Evolutionary conservation across 1,140 invertebrate genomes (phyloP), one percentile per base, ranked within the genome.

Genomic region (Lordiphosa collinella): DNA sequence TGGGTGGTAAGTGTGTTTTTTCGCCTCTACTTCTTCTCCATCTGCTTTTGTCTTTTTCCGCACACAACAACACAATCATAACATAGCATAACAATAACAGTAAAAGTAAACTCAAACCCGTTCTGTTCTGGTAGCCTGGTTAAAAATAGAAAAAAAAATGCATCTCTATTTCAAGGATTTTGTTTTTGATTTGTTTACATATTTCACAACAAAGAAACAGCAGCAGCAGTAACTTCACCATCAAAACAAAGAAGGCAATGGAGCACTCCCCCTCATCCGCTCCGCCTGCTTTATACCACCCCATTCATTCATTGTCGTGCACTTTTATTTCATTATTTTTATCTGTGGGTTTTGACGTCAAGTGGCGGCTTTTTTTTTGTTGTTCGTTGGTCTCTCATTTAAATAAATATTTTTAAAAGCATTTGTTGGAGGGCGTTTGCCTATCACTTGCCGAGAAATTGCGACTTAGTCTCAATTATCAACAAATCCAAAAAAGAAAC

Each of bases 281-380:
- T 51, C n/a, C 1, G 2, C 12, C 12, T 12, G n/a, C n/a, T n/a
- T n/a, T n/a, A n/a, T n/a, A n/a, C 12, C 29, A n/a, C 1, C n/a
- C n/a, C 16, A 58, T 60, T 71, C 61, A 71, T 66, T 59, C 32
- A 34, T 54, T 64, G 54, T 56, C 60, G 60, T 74, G 50, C 55
- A 54, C 47, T 44, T 29, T 49, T 40, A 50, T 47, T 50, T 75
- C 59, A 56, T 76, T 63, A 60, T 66, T 68, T 65, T 84, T 67
- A 64, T 72, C 64, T 64, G 71, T 67, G 64, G 35, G 12, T 55
- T 62, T 84, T 82, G 76, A 82, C 78, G 76, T 82, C 76, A 84
- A 50, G 49, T 35, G 46, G 32, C 62, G 35, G 37, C 38, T 54
- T 61, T 50, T 74, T 60, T 73, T 31, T 53, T 31, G 25, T 46